These are phyloP conservation scores for Pituophis catenifer DNA, from an alignment of 2,113 vertebrate species.

Conservation along the genomic window DNA sequence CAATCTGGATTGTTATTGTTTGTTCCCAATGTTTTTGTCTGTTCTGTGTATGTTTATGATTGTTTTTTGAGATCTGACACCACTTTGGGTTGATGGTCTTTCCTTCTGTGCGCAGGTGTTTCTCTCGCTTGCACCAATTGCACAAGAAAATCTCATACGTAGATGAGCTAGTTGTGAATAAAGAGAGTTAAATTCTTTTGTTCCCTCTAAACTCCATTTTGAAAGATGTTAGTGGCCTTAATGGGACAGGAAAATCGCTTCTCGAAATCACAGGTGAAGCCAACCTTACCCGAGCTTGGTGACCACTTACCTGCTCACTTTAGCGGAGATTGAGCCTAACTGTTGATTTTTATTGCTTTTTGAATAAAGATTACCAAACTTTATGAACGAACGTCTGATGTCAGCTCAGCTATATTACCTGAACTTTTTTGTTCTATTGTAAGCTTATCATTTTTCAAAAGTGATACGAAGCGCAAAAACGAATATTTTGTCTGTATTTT, in stretches of 20 bases:
- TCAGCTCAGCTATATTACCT: not conserved
- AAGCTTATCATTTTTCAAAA: not conserved
- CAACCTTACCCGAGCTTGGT: not conserved
- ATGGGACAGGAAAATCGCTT: not conserved
- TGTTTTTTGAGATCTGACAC: not conserved
- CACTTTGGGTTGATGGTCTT: not conserved
- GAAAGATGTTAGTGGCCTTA: conserved; percentile 7
- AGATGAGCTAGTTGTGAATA: not conserved
- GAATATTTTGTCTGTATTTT: conserved; percentile 21
- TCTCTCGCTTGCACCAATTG: not conserved
- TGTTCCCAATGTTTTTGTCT: not conserved
- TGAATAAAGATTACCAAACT: not conserved
- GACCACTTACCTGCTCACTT: not conserved
- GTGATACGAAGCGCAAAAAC: not conserved
- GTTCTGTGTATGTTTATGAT: not conserved
- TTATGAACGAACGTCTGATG: not conserved
- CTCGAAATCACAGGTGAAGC: conserved; percentile 6
- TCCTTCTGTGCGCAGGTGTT: not conserved
- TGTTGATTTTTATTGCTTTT: conserved; percentile 24
- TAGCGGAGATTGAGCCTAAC: fast-evolving
- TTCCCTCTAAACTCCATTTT: not conserved
- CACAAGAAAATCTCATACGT: not conserved
- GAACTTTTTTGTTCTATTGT: not conserved
- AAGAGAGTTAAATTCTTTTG: not conserved
- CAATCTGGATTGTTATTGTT: not conserved